Conservation (phyloP, 1,140 invertebrate genomes). For the Metopolophium dirhodum region DNA sequence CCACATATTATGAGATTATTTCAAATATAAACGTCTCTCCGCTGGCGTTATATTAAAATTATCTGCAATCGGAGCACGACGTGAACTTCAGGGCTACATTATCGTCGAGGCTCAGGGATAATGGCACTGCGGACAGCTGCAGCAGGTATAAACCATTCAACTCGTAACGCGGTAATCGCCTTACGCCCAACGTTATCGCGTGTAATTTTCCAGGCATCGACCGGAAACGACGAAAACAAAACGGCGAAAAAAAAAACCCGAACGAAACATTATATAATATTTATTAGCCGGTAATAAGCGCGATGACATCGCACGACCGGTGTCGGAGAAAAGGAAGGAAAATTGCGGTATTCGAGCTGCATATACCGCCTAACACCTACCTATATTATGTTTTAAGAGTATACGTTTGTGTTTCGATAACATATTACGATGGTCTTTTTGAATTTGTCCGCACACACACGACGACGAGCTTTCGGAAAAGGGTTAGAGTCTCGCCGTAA, state of each 20-base stretch:
- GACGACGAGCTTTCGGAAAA: not conserved
- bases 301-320: not conserved
- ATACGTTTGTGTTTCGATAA: constrained; percentile 3
- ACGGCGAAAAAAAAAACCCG: not conserved
- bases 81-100: too few species aligned
- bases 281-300: not conserved
- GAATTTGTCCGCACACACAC: not conserved
- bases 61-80: too few species aligned
- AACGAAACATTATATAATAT: not conserved
- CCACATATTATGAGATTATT: too few species aligned
- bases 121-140: too few species aligned
- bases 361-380: too few species aligned
- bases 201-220: not conserved
- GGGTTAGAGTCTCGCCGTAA: not conserved
- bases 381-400: not conserved
- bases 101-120: too few species aligned
- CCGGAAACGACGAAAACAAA: constrained; percentile 15
- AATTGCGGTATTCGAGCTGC: not conserved
- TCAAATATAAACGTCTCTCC: too few species aligned
- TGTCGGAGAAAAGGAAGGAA: not conserved
- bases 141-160: not conserved
- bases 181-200: not conserved
- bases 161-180: not conserved
- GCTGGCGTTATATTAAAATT: too few species aligned
- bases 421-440: not conserved